Base-by-base conservation (phyloP, 2,797 vertebrate genomes). In the Phrynocephalus forsythii region DNA sequence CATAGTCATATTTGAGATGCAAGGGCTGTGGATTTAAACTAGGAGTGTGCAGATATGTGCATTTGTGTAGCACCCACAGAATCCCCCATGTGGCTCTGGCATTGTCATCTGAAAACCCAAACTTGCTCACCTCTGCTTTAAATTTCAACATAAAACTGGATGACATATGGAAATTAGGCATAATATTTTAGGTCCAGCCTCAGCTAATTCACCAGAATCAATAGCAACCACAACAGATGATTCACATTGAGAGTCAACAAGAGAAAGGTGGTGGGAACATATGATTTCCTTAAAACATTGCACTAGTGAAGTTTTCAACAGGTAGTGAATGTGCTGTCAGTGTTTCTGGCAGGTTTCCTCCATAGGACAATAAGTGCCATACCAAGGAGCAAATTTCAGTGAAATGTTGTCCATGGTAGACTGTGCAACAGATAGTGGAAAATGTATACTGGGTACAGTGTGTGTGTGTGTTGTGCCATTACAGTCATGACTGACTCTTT, bases 341-440 rank as follows among this genome's bases (percentile, higher is more conserved):
- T 79, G 22, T 33, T 75, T 91, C 68, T 76, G 38, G 5, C 86
- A 83, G 48, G n/a, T 90, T 73, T 77, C 88, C 68, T 38, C 73
- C 38, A 56, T 82, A 69, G 22, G 68, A 60, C 60, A 28, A 5
- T 82, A 73, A 66, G 15, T 72, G 87, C 52, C 63, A 48, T 63
- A 16, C 2, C n/a, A 26, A 84, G 28, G 20, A 69, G 5, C 60
- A 63, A 56, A 56, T 11, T 56, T 56, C 9, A 4, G 24, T 22
- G 44, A 24, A 48, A 76, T 26, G 38, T 11, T 48, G 22, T 11
- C 33, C 20, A 60, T 68, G 48, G 44, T 28, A 80, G 30, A 79
- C 38, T 50, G 28, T n/a, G 16, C 38, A 18, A 67, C 85, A 48
- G 22, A 77, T 48, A 44, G 22, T 48, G 20, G 44, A 50, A 24